phyloP scores from a whole-genome alignment of 2,113 vertebrate genomes.

The Psilopogon haemacephalus region DNA sequence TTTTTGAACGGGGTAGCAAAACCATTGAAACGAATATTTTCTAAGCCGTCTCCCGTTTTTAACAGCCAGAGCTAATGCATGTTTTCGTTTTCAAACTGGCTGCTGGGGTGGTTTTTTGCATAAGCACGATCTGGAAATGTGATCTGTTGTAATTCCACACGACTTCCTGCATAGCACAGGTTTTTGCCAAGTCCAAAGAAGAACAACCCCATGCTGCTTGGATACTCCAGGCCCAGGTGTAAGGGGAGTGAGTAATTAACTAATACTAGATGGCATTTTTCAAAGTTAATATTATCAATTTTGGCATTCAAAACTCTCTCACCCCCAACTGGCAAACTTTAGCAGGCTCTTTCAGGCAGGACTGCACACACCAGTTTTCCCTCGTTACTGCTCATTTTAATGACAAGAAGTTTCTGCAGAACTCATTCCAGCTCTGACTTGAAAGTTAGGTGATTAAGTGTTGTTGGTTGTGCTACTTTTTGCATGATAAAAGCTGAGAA shows the following conservation, averaged over 20 bases:
- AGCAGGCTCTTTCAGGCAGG: not conserved
- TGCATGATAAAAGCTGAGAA: not conserved
- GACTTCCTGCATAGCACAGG: not conserved
- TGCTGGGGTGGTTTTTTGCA: not conserved
- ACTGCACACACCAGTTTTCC: not conserved
- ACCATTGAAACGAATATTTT: not conserved
- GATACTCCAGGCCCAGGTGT: not conserved
- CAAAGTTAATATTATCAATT: too few relatives aligned
- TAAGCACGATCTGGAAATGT: not conserved
- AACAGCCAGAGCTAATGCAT: not conserved
- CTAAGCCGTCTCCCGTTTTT: not conserved
- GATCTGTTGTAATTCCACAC: not conserved
- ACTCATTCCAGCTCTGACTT: not conserved
- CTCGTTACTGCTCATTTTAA: not conserved
- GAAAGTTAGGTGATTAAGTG: not conserved
- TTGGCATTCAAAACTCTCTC: too few relatives aligned
- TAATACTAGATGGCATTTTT: too few relatives aligned
- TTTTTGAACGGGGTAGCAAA: not conserved
- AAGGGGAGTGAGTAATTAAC: too few relatives aligned
- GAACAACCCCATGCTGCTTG: not conserved
- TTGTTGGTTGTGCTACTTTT: not conserved
- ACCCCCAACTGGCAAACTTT: too few relatives aligned
- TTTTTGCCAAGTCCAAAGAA: not conserved
- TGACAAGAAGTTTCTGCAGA: not conserved
- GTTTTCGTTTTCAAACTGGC: not conserved